Conservation (phyloP, 2,113 vertebrate species). For the Leptosomus discolor region DNA sequence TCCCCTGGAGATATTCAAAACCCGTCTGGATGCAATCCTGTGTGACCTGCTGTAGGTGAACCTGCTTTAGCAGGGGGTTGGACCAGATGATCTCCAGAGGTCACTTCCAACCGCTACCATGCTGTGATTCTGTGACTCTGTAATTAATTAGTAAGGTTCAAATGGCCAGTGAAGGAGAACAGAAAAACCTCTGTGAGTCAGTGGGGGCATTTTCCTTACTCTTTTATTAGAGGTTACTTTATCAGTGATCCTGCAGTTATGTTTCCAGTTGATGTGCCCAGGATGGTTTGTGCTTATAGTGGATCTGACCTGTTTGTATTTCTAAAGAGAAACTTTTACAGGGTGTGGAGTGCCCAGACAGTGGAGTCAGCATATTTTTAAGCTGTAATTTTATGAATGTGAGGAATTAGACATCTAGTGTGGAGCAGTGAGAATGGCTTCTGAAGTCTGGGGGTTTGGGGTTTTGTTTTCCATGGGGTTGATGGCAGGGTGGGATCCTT, state of each 20-base stretch:
- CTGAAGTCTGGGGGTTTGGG: neutral
- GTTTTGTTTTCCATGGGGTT: fast-evolving
- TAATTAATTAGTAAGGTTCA: neutral
- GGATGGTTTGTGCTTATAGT: neutral
- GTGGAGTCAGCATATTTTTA: neutral
- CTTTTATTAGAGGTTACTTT: neutral
- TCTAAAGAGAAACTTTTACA: neutral
- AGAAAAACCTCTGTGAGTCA: neutral
- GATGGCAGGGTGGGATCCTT: neutral
- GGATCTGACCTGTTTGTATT: neutral
- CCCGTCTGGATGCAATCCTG: too few species aligned
- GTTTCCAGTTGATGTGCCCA: neutral
- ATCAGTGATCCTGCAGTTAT: neutral
- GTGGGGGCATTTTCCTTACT: neutral
- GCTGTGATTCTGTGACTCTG: too few species aligned
- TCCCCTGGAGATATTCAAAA: too few species aligned
- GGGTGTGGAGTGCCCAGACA: neutral
- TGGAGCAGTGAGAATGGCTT: neutral
- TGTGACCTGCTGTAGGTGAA: too few species aligned
- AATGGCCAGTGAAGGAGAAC: neutral
- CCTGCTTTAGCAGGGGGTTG: too few species aligned
- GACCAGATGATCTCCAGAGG: too few species aligned
- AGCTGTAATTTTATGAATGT: neutral
- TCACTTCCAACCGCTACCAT: too few species aligned
- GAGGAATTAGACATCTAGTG: neutral